A percentile compares a stretch with the other conserved stretches of the same genome.
These are phyloP conservation scores for Hyles lineata DNA, from an alignment of 2,888 invertebrate species.

Conservation along the genomic window DNA sequence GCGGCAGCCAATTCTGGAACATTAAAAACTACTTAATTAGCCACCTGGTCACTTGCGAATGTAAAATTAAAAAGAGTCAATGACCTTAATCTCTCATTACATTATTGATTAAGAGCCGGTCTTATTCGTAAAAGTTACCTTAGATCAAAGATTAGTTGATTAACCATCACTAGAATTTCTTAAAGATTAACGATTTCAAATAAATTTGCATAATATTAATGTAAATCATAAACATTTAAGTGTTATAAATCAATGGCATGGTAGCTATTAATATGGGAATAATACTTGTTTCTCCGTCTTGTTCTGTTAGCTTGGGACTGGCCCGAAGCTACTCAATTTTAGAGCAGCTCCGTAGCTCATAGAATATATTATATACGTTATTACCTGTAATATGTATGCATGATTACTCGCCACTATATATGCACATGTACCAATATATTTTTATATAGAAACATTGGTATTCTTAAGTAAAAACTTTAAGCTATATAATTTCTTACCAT, in stretches of 20 bases:
- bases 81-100: too few relatives aligned
- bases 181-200: background rate
- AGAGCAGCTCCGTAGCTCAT: too few relatives aligned
- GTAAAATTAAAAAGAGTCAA: too few relatives aligned
- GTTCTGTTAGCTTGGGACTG: conserved; percentile 1
- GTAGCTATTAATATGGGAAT: background rate
- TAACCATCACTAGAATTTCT: background rate
- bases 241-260: background rate
- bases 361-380: too few relatives aligned
- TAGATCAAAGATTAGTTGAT: too few relatives aligned
- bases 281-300: background rate
- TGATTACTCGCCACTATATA: background rate
- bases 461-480: too few relatives aligned
- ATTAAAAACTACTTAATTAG: too few relatives aligned
- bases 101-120: background rate
- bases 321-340: background rate
- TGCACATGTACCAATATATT: background rate
- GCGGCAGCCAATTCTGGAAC: too few relatives aligned
- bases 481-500: too few relatives aligned
- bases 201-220: conserved; percentile 3
- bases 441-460: background rate
- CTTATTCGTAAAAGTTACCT: background rate
- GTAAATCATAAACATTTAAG: background rate
- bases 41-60: too few relatives aligned
- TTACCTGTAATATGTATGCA: conserved; percentile 2